These are phyloP conservation scores for Alsophila aescularia DNA, from an alignment of 2,888 invertebrate species.

Conservation along the genomic window DNA sequence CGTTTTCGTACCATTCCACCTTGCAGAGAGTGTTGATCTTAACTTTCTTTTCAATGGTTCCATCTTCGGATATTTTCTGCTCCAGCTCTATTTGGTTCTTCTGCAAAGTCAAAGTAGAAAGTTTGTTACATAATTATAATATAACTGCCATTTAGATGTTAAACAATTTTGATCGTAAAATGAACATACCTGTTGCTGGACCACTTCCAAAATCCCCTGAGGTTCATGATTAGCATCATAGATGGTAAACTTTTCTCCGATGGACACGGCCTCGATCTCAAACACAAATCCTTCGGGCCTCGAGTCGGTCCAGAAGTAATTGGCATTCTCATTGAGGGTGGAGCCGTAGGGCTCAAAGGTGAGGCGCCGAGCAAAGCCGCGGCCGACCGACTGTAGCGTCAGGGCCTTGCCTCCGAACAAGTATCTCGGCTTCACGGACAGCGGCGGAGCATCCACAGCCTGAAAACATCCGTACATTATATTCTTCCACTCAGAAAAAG, in stretches of 20 bases:
- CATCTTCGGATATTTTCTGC: conserved; percentile 72
- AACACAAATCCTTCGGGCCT: conserved; percentile 89
- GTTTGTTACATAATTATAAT: too few relatives aligned
- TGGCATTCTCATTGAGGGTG: conserved; percentile 86
- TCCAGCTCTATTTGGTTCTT: conserved; percentile 79
- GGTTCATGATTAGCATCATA: conserved; percentile 87
- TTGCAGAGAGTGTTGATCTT: conserved; percentile 86
- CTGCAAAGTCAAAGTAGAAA: conserved; percentile 49
- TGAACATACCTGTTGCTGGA: conserved; percentile 85
- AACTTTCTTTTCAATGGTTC: conserved; percentile 85
- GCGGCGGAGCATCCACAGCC: conserved; percentile 72
- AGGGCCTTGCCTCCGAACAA: conserved; percentile 88
- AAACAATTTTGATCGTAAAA: not conserved
- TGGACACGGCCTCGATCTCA: conserved; percentile 87
- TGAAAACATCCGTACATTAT: conserved; percentile 64
- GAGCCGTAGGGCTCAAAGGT: conserved; percentile 87
- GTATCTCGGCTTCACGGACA: conserved; percentile 80
- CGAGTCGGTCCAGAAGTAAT: conserved; percentile 92
- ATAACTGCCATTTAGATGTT: too few relatives aligned
- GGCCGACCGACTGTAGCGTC: conserved; percentile 87
- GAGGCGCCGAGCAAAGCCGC: conserved; percentile 89
- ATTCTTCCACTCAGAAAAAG: conserved; percentile 42
- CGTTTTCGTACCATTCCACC: conserved; percentile 88
- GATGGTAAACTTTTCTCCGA: conserved; percentile 89
- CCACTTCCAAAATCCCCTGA: conserved; percentile 87